Percentiles rank a stretch among this genome's conserved stretches.
Evolutionary conservation across 2,113 vertebrate genomes (phyloP).

Genomic region (Setophaga coronata): DNA sequence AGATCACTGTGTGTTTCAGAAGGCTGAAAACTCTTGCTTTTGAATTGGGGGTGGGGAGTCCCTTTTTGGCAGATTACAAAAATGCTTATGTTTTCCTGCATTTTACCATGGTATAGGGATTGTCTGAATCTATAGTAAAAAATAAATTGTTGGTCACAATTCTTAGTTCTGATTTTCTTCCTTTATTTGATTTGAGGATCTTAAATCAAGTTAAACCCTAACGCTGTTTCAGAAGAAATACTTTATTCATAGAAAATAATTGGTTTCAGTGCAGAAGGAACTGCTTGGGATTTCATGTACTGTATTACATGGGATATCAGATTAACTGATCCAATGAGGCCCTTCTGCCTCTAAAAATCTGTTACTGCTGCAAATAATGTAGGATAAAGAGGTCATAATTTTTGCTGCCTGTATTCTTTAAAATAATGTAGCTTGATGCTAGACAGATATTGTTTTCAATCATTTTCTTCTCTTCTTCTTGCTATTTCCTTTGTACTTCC

Average conservation of each 20-base stretch:
- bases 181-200: not conserved
- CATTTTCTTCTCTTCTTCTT: not conserved
- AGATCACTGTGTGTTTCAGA: not conserved
- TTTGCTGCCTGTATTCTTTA: not conserved
- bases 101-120: not conserved
- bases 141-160: not conserved
- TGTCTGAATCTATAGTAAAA: not conserved
- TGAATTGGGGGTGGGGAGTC: not conserved
- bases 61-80: not conserved
- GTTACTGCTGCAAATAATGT: not conserved
- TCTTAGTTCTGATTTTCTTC: not conserved
- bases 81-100: not conserved
- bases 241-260: not conserved
- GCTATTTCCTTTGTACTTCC: not conserved
- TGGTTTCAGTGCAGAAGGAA: not conserved
- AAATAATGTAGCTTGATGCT: not conserved
- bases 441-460: not conserved
- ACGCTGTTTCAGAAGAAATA: not conserved
- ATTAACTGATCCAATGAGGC: constrained; percentile 5
- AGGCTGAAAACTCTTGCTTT: not conserved
- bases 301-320: not conserved
- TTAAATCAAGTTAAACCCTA: not conserved
- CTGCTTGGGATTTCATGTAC: not conserved
- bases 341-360: not conserved
- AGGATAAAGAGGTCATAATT: not conserved